Percentiles rank a stretch among this genome's conserved stretches.
phyloP scores from a whole-genome alignment of 2,797 vertebrate genomes.

The Lacerta agilis region DNA sequence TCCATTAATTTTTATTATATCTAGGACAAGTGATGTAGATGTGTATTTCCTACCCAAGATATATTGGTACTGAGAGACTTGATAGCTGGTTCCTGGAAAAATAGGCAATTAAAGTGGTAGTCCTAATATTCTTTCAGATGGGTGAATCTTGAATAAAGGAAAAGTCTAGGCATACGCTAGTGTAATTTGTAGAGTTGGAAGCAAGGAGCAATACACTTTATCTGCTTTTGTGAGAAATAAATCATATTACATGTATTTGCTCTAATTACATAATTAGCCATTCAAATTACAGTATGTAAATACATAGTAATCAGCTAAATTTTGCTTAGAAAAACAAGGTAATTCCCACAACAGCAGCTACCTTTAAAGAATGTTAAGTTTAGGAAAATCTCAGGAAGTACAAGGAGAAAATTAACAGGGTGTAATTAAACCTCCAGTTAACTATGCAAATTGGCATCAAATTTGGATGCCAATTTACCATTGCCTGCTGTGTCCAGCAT shows the following conservation, averaged over 20 bases:
- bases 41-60: background rate
- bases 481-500: conserved; percentile 50
- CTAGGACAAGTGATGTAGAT: background rate
- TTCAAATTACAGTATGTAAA: conserved; percentile 85
- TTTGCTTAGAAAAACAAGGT: conserved; percentile 86
- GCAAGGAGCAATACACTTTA: conserved; percentile 72
- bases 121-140: background rate
- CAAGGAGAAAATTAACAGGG: conserved; percentile 78
- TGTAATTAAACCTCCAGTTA: conserved; percentile 70
- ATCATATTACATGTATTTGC: conserved; percentile 85
- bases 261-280: conserved; percentile 84
- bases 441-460: conserved; percentile 50
- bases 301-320: conserved; percentile 85
- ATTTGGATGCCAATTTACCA: conserved; percentile 48
- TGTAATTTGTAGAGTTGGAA: conserved; percentile 48
- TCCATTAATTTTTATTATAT: background rate
- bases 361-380: conserved; percentile 85
- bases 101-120: background rate
- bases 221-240: conserved; percentile 77
- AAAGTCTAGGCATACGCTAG: background rate
- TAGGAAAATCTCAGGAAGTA: conserved; percentile 74
- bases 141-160: background rate
- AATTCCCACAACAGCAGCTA: conserved; percentile 83
- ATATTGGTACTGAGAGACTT: background rate
- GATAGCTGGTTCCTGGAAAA: background rate